phyloP scores from a whole-genome alignment of 2,113 vertebrate species.

The Charina bottae region DNA sequence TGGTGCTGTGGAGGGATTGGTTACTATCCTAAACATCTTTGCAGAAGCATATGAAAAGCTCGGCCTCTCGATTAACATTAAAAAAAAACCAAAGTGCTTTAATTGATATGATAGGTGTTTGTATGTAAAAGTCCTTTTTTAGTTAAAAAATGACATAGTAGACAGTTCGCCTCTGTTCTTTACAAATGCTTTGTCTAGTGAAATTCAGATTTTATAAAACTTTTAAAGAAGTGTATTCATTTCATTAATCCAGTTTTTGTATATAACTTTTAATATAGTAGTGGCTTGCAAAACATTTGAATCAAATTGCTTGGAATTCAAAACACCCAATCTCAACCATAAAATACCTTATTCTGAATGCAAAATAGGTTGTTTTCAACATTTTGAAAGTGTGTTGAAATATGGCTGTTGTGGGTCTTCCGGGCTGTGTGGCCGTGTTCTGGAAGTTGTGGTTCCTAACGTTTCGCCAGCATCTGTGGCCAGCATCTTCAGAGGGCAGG shows the following conservation, averaged over 20 bases:
- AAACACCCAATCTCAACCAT: background rate
- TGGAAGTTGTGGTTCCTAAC: too few species aligned
- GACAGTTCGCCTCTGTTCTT: background rate
- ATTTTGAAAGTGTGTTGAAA: background rate
- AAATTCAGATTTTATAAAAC: conserved; percentile 15
- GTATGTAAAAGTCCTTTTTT: background rate
- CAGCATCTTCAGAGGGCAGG: too few species aligned
- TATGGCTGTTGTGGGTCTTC: too few species aligned
- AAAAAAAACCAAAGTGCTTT: too few species aligned
- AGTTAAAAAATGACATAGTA: conserved; percentile 4
- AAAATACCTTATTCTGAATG: background rate
- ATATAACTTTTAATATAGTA: background rate
- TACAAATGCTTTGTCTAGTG: background rate
- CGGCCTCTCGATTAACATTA: too few species aligned
- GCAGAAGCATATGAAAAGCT: too few species aligned
- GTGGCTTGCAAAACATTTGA: background rate
- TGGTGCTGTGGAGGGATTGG: too few species aligned
- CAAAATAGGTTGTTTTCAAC: background rate
- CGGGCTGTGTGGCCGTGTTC: too few species aligned
- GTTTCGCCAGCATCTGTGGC: too few species aligned
- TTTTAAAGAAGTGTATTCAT: background rate
- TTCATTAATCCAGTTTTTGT: background rate
- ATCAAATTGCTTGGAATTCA: background rate
- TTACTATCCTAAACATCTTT: too few species aligned
- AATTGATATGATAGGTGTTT: background rate